Conservation (phyloP, 1,140 invertebrate species). For the Melipona quadrifasciata region DNA sequence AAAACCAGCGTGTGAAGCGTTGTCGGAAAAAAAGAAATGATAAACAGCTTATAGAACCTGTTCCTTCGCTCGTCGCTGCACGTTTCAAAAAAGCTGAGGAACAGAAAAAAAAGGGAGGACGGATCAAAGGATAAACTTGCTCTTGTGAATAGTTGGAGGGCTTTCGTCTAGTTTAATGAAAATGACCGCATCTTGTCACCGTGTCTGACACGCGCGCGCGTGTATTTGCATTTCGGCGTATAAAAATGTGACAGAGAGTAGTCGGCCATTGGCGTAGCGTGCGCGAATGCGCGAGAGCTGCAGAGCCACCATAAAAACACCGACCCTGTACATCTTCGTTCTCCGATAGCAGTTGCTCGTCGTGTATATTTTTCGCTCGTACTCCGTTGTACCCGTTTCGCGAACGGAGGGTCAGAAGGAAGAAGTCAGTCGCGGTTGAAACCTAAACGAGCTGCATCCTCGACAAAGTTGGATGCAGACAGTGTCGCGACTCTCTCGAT, state of each 20-base stretch:
- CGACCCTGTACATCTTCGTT: background rate
- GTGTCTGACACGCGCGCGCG: background rate
- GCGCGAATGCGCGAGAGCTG: background rate
- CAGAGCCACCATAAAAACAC: background rate
- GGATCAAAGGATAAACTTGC: background rate
- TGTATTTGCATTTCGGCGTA: slow-evolving; percentile 18
- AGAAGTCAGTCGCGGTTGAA: too few species aligned
- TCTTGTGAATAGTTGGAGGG: background rate
- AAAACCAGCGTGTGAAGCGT: background rate
- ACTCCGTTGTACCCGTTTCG: background rate
- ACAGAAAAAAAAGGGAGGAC: too few species aligned
- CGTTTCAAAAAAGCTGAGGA: background rate
- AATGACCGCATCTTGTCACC: slow-evolving; percentile 3
- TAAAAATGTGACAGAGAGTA: slow-evolving; percentile 15
- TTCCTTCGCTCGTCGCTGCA: background rate
- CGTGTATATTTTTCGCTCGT: background rate
- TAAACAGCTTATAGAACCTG: background rate
- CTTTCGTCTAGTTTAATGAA: slow-evolving; percentile 5
- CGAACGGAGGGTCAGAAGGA: slow-evolving; percentile 14
- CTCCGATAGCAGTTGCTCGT: background rate
- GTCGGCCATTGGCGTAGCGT: slow-evolving; percentile 23
- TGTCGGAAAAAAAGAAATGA: background rate
- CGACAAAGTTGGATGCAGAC: background rate
- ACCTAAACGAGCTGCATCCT: too few species aligned
- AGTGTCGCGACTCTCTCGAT: slow-evolving; percentile 44